These are phyloP conservation scores for Pristionchus entomophagus DNA, from an alignment of 2,888 invertebrate genomes.

Conservation along the genomic window DNA sequence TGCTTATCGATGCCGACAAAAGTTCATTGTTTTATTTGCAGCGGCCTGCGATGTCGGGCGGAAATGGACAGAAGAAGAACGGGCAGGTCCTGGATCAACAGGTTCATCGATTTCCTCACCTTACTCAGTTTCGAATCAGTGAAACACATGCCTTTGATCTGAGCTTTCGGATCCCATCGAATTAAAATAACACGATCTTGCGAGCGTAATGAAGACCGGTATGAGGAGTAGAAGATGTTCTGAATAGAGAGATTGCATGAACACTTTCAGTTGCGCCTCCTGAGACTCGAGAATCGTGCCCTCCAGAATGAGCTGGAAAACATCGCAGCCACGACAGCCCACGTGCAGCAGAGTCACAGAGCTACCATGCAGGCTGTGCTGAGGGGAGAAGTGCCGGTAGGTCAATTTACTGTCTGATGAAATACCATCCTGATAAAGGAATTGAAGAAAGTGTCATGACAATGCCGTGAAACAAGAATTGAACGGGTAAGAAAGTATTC, in stretches of 20 bases:
- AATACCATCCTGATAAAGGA: no score
- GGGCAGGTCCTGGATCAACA: constrained; percentile 38
- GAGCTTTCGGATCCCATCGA: no score
- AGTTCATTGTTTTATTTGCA: neutral
- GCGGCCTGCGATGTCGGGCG: neutral
- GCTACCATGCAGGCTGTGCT: neutral
- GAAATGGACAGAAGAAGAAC: constrained; percentile 24
- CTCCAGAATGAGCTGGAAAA: constrained; percentile 37
- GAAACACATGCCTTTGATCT: no score
- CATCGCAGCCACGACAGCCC: neutral
- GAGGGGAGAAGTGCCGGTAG: constrained; percentile 40
- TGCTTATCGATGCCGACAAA: neutral
- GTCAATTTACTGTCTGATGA: neutral
- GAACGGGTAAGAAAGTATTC: no score
- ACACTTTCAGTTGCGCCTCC: constrained; percentile 8
- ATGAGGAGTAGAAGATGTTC: neutral
- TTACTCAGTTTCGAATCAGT: neutral
- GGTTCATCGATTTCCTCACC: neutral
- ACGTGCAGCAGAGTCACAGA: constrained; percentile 43
- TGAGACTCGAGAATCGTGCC: constrained; percentile 27
- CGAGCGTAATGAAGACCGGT: neutral
- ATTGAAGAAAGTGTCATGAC: no score
- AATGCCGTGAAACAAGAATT: no score
- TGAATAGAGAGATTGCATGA: neutral
- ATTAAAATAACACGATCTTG: neutral